Percentiles rank a stretch among this genome's conserved stretches.
These are phyloP conservation scores for Myotis findleyi DNA, from an alignment of 2,797 vertebrate species.

Conservation along the genomic window DNA sequence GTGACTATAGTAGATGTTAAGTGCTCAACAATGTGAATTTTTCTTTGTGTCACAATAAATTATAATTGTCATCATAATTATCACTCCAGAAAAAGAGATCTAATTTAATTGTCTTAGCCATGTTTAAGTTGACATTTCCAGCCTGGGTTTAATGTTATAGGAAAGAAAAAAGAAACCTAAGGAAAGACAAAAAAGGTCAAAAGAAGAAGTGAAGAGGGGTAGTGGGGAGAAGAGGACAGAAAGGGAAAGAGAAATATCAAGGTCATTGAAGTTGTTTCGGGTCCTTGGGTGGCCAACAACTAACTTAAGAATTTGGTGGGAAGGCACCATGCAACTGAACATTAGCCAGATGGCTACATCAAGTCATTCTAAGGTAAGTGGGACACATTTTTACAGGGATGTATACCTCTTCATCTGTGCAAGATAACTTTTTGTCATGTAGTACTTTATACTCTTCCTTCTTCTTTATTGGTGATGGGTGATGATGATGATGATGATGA, in stretches of 20 bases:
- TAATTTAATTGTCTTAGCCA: not conserved
- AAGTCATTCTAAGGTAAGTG: not conserved
- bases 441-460: not conserved
- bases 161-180: not conserved
- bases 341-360: not conserved
- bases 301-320: not conserved
- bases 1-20: not conserved
- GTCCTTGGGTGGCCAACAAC: not conserved
- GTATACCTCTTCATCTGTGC: not conserved
- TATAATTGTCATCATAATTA: not conserved
- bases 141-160: not conserved
- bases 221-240: not conserved
- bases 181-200: not conserved
- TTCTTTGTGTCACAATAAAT: not conserved
- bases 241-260: not conserved
- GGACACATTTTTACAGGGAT: not conserved
- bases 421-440: not conserved
- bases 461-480: not conserved
- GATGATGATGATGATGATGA: not conserved
- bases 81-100: not conserved
- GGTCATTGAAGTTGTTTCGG: not conserved
- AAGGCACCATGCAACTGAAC: not conserved
- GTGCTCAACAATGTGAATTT: constrained; percentile 3
- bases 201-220: not conserved
- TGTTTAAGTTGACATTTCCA: not conserved